A percentile compares a stretch with the other conserved stretches of the same genome.
Conservation (phyloP, 2,113 vertebrate genomes). For the Oncorhynchus gorbuscha region DNA sequence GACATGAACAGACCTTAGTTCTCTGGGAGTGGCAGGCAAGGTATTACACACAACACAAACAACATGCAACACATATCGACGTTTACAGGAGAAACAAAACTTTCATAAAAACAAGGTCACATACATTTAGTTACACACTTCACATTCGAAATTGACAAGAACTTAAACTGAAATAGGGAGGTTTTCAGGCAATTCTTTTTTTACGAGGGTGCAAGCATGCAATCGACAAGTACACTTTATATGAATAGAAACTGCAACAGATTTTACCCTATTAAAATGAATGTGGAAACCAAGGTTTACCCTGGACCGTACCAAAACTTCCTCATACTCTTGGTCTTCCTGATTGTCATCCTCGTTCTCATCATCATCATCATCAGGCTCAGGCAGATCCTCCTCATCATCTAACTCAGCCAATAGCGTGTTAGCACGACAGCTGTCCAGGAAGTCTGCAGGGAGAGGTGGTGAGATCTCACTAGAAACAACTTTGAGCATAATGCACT, state of each 20-base stretch:
- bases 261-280: conserved; percentile 55
- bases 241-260: conserved; percentile 12
- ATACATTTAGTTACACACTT: background rate
- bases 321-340: conserved; percentile 99
- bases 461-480: background rate
- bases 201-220: background rate
- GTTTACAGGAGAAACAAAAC: background rate
- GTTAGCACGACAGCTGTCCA: conserved; percentile 97
- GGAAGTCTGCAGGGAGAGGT: conserved; percentile 80
- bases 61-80: background rate
- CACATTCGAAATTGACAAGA: background rate
- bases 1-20: background rate
- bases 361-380: conserved; percentile 97
- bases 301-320: conserved; percentile 89
- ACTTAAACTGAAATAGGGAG: background rate
- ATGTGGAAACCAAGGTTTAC: conserved; percentile 57
- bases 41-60: background rate
- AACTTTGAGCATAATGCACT: background rate
- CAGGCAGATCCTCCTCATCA: conserved; percentile 96
- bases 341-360: conserved; percentile 99
- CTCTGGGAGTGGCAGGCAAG: background rate
- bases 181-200: background rate
- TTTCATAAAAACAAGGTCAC: background rate
- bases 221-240: background rate
- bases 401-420: conserved; percentile 95